A percentile compares a stretch with the other conserved stretches of the same genome.
Conservation (phyloP, 2,113 vertebrate genomes). For the Oophaga pumilio region DNA sequence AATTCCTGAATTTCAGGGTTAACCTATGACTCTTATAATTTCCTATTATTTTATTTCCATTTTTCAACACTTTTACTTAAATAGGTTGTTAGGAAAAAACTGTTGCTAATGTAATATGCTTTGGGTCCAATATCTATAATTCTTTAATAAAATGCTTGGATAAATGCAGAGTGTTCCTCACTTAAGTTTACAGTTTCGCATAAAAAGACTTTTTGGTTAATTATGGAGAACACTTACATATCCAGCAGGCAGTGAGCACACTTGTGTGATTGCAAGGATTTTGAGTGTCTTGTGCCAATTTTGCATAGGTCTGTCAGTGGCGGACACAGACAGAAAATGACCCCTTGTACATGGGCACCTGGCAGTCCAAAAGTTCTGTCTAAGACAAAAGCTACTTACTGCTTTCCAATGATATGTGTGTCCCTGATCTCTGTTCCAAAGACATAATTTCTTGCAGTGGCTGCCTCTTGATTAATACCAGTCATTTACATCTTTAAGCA, state of each 20-base stretch:
- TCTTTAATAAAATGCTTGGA: neutral
- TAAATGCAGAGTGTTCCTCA: neutral
- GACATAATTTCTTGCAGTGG: no score
- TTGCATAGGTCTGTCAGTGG: no score
- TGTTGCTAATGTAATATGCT: neutral
- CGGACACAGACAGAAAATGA: no score
- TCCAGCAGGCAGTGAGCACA: neutral
- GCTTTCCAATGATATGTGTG: no score
- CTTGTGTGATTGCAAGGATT: no score
- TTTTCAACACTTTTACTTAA: neutral
- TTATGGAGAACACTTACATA: neutral
- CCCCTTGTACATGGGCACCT: no score
- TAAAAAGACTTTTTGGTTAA: neutral
- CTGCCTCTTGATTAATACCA: no score
- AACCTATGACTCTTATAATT: slow-evolving; percentile 49
- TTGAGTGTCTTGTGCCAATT: no score
- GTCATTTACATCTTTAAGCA: no score
- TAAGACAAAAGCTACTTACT: no score
- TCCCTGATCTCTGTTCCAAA: no score
- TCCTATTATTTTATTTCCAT: slow-evolving; percentile 44
- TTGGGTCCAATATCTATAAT: neutral
- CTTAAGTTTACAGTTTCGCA: neutral
- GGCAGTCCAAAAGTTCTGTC: no score
- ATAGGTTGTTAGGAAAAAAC: neutral
- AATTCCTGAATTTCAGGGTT: slow-evolving; percentile 39